Base-by-base conservation (phyloP, 2,113 vertebrate genomes). In the Pelobates fuscus region DNA sequence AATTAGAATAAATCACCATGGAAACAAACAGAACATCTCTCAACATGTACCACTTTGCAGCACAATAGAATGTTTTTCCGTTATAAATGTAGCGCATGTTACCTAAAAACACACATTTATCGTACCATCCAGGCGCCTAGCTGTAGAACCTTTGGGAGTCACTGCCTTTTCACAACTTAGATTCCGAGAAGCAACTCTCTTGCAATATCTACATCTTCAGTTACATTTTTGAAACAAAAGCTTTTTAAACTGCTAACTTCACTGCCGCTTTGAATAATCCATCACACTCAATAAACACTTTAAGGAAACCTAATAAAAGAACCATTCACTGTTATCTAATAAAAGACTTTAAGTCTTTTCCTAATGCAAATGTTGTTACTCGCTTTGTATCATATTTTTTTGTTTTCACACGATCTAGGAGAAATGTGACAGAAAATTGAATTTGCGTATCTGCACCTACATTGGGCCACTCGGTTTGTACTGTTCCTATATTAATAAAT, bases 191-290 rank as follows among this genome's bases (percentile, higher is more conserved):
- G n/a, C n/a, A n/a, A n/a, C n/a, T n/a, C n/a, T 10, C 24, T 12
- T 15, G 15, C 26, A 24, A 43, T 59, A 43, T n/a, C 30, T 70
- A 46, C 10, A 21, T 23, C 24, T 20, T 27, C n/a, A 5, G 24
- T 11, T 44, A 23, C 4, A 37, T 29, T 21, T 27, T 80, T 79
- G 71, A 81, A 88, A 86, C 78, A 52, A 83, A 81, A 84, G 80
- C 80, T 78, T 84, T 84, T 80, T 88, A 83, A 86, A 85, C 80
- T 77, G 82, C 79, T 84, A 84, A 81, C 84, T 85, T 88, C 78
- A 85, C 82, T 83, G 2, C 58, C 81, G 77, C 85, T 73, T 29
- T 61, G 68, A 63, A 21, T 2, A 79, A 83, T 82, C 67, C 80
- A 84, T 86, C 83, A 79, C 63, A 76, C 12, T 73, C 75, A 87